Conservation (phyloP, 1,140 invertebrate species). For the Asbolus verrucosus region DNA sequence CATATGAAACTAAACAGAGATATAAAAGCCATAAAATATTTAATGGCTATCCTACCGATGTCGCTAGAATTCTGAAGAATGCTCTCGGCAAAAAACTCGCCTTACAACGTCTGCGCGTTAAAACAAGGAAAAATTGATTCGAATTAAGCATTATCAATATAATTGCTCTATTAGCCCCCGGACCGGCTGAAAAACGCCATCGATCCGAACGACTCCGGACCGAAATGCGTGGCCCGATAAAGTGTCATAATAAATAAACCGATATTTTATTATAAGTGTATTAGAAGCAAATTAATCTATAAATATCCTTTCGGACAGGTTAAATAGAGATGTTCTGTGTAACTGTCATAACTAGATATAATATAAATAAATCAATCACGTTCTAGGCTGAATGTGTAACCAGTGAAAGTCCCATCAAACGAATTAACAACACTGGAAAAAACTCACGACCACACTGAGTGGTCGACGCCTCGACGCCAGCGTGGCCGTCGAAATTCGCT, state of each 20-base stretch:
- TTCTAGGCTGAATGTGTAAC: not conserved
- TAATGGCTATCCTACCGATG: constrained; percentile 50
- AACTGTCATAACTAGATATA: constrained; percentile 43
- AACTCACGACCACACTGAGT: too few relatives aligned
- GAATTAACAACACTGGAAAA: too few relatives aligned
- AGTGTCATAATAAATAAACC: constrained; percentile 37
- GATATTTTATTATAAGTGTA: constrained; percentile 39
- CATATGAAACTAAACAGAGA: constrained; percentile 49
- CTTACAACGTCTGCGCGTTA: constrained; percentile 22
- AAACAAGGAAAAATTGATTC: constrained; percentile 42
- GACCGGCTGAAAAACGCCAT: constrained; percentile 8
- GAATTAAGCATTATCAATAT: constrained; percentile 40
- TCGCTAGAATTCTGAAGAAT: constrained; percentile 48
- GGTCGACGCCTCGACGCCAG: too few relatives aligned
- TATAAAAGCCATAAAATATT: constrained; percentile 52
- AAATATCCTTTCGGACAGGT: constrained; percentile 39
- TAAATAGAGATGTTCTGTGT: constrained; percentile 40
- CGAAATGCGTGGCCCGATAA: not conserved
- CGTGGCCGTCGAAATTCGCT: too few relatives aligned
- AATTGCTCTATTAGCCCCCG: constrained; percentile 42
- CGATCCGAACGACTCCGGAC: not conserved
- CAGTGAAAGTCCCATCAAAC: too few relatives aligned
- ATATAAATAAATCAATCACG: constrained; percentile 44
- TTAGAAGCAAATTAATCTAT: constrained; percentile 44
- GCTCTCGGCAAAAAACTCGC: constrained; percentile 39